Percentiles rank a stretch among this genome's conserved stretches.
Evolutionary conservation across 2,797 vertebrate genomes (phyloP).

Genomic region (Psittacula derbiana): DNA sequence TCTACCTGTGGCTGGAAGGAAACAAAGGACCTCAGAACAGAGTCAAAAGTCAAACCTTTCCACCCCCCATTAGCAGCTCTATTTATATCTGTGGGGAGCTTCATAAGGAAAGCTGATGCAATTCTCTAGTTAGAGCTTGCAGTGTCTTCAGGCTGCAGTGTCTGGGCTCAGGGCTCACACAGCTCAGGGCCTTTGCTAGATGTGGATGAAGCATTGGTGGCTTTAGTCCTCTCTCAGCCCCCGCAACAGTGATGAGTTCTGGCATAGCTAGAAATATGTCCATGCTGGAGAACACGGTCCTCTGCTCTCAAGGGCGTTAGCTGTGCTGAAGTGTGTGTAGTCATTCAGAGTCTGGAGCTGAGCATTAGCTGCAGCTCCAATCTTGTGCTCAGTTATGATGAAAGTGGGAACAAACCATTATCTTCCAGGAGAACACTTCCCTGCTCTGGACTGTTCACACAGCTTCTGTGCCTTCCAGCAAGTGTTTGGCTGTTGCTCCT

Average conservation of each 20-base stretch:
- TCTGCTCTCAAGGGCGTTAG: not conserved
- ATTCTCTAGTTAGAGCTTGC: not conserved
- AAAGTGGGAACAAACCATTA: not conserved
- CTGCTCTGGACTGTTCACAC: not conserved
- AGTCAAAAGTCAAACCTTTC: not conserved
- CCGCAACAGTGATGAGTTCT: rapidly evolving
- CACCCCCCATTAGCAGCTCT: not conserved
- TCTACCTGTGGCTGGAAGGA: not conserved
- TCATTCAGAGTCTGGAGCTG: not conserved
- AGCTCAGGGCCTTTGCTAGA: rapidly evolving
- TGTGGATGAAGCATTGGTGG: not conserved
- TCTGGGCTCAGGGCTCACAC: not conserved
- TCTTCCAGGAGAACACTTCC: not conserved
- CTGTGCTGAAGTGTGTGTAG: not conserved
- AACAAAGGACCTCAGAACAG: not conserved
- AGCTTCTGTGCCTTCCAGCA: not conserved
- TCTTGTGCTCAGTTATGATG: not conserved
- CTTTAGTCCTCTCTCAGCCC: not conserved
- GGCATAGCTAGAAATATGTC: rapidly evolving
- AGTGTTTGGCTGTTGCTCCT: not conserved
- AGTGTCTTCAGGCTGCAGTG: not conserved
- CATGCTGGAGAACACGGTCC: rapidly evolving
- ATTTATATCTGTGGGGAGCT: constrained; percentile 23
- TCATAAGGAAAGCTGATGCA: not conserved
- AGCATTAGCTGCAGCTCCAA: not conserved